A percentile compares a stretch with the other conserved stretches of the same genome.
Conservation (phyloP, 2,797 vertebrate species). For the Otolemur crassicaudatus region DNA sequence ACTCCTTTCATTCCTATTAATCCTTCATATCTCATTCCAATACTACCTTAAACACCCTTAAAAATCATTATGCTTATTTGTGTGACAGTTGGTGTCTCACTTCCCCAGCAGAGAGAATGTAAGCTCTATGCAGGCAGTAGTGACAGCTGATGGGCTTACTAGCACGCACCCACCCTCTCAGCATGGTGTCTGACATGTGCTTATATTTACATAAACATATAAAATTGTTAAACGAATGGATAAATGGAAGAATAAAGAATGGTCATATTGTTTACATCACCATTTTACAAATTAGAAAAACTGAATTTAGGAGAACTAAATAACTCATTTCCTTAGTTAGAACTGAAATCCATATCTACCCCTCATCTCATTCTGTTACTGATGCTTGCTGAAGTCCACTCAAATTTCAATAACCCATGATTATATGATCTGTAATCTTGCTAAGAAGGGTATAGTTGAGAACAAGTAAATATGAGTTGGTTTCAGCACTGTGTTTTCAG, state of each 20-base stretch:
- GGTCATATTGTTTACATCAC: background rate
- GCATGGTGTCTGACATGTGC: background rate
- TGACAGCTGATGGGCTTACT: background rate
- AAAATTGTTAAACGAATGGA: background rate
- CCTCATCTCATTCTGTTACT: background rate
- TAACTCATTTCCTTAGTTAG: background rate
- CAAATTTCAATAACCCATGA: background rate
- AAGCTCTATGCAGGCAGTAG: background rate
- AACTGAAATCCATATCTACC: background rate
- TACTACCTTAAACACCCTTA: background rate
- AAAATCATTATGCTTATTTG: background rate
- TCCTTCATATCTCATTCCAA: background rate
- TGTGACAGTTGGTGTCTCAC: background rate
- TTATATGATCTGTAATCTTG: background rate
- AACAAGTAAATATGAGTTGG: background rate
- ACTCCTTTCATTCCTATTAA: background rate
- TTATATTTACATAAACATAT: too few relatives aligned
- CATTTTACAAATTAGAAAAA: background rate
- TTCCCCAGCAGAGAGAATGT: background rate
- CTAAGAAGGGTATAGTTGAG: background rate
- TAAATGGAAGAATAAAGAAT: background rate
- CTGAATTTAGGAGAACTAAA: background rate
- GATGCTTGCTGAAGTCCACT: background rate
- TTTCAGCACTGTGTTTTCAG: slow-evolving; percentile 28
- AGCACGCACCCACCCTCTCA: background rate